Evolutionary conservation across 2,888 invertebrate species (phyloP), one percentile per base, ranked within the genome.

Genomic region (Himalopsyche japonica): DNA sequence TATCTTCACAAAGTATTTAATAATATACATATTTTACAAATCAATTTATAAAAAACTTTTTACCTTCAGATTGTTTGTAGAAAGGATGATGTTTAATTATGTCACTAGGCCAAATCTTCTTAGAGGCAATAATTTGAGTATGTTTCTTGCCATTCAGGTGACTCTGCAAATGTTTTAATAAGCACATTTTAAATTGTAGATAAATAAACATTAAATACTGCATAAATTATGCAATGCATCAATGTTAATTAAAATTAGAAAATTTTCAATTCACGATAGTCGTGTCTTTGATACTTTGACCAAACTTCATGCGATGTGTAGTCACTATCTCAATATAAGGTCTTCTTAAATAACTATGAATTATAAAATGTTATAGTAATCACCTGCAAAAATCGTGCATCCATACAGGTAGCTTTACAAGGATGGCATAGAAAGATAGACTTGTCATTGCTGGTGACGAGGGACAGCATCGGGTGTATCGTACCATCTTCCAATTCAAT

Each of bases 391-490:
- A 91, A 90, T 77, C 88, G 88, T 88, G 92, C 92, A 32, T 92
- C 92, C 86, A 90, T 91, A 89, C 92, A 92, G 34, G 91, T 89
- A 3, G 92, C 93, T 2, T 91, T 92, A 88, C 93, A 93, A 5
- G 93, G 92, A 88, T 90, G 92, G 89, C 93, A 93, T 86, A 92
- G 88, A 93, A 93, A 93, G 84, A 91, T 90, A 85, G 92, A 91
- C 12, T 91, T 89, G 8, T 90, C 88, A 87, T 92, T 92, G 6
- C 92, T 90, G 3, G 89, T 90, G 77, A 90, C 90, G 48, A 92
- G 88, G 87, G 92, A 91, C 89, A 93, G 92, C 90, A 93, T 92
- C 83, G 90, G 88, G 48, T 91, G 90, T 47, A 88, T 86, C 79
- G 87, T 89, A 34, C 91, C 93, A 91, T 93, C 91, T 6, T 92